Conservation (phyloP, 2,797 vertebrate genomes). For the Dallia pectoralis region DNA sequence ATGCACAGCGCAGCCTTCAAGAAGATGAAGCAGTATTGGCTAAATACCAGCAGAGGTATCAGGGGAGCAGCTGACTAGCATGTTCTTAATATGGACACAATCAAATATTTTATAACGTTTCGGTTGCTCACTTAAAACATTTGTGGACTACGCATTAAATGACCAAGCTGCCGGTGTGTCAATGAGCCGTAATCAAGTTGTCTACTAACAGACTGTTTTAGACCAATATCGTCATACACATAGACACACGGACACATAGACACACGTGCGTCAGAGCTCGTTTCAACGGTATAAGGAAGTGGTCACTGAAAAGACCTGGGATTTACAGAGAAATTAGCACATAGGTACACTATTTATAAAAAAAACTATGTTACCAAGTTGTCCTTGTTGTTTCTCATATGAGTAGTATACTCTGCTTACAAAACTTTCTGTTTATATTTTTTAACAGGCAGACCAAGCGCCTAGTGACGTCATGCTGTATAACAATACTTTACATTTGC, state of each 20-base stretch:
- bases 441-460: too few relatives aligned
- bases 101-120: background rate
- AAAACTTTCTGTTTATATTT: too few relatives aligned
- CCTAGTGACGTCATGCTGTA: background rate
- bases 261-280: background rate
- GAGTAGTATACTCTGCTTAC: too few relatives aligned
- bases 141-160: background rate
- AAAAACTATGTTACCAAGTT: background rate
- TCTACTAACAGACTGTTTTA: background rate
- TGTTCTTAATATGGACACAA: background rate
- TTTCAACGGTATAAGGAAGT: background rate
- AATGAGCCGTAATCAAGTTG: background rate
- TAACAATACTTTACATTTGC: too few relatives aligned
- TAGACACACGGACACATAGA: background rate
- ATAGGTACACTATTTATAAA: background rate
- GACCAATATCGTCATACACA: background rate
- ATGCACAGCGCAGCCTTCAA: background rate
- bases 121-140: background rate
- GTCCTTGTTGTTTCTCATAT: background rate
- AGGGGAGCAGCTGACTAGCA: background rate
- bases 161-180: background rate
- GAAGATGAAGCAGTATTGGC: too few relatives aligned
- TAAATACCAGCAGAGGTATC: too few relatives aligned
- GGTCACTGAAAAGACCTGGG: background rate
- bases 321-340: background rate